Conservation (phyloP, 2,797 vertebrate species). For the Mormyrops boulengeri region DNA sequence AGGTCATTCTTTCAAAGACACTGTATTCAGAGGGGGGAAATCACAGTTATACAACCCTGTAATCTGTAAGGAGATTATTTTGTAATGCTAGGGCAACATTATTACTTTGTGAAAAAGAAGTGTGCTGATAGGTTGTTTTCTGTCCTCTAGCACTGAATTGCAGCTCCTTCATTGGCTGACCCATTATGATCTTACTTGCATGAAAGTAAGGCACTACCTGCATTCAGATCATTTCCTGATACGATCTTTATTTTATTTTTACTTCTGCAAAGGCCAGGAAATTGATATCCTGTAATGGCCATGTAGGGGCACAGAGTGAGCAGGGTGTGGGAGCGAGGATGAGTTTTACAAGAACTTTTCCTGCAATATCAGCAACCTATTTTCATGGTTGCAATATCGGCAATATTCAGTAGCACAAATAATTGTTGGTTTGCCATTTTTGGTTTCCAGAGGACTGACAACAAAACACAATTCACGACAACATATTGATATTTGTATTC, state of each 20-base stretch:
- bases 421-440: not conserved
- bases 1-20: not conserved
- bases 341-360: not conserved
- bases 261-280: not conserved
- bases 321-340: not conserved
- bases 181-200: not conserved
- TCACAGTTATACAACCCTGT: not conserved
- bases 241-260: not conserved
- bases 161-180: not conserved
- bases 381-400: not conserved
- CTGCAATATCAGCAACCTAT: not conserved
- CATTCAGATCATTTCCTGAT: not conserved
- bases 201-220: not conserved
- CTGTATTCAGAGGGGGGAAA: not conserved
- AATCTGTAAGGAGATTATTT: not conserved
- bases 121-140: not conserved
- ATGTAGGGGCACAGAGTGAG: not conserved
- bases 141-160: not conserved
- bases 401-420: not conserved
- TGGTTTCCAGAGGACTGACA: not conserved
- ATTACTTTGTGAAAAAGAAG: not conserved
- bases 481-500: not conserved
- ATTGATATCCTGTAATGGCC: not conserved
- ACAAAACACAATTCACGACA: not conserved
- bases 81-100: not conserved